Evolutionary conservation across 2,888 invertebrate species (phyloP).

Genomic region (Lycocerus yunnanus): DNA sequence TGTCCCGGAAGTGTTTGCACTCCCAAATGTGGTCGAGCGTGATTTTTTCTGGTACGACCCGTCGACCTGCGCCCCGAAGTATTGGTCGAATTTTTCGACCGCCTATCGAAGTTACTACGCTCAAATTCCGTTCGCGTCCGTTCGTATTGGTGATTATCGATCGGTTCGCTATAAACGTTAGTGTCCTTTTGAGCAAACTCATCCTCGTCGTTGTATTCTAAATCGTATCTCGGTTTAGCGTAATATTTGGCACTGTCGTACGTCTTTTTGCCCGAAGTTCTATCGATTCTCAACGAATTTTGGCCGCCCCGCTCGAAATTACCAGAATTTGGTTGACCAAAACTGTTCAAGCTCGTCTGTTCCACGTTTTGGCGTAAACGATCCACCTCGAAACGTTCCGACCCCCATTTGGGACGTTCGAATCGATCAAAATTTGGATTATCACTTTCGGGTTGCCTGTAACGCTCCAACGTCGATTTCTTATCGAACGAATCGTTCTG

Average conservation of each 20-base stretch:
- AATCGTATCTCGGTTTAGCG: constrained; percentile 50
- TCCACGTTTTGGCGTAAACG: constrained; percentile 56
- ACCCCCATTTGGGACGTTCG: constrained; percentile 61
- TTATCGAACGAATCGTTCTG: constrained; percentile 68
- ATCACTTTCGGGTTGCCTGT: constrained; percentile 63
- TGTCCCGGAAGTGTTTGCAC: constrained; percentile 60
- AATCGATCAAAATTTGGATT: constrained; percentile 58
- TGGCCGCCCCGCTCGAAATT: constrained; percentile 47
- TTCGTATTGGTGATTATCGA: constrained; percentile 52
- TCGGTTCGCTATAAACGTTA: constrained; percentile 57
- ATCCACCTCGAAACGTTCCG: constrained; percentile 62
- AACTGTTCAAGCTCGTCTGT: constrained; percentile 46
- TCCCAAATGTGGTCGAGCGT: constrained; percentile 58
- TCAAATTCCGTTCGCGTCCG: constrained; percentile 62
- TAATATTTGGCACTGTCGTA: constrained; percentile 53
- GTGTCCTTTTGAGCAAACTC: constrained; percentile 57
- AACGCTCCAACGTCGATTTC: constrained; percentile 66
- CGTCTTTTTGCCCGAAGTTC: constrained; percentile 45
- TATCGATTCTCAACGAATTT: constrained; percentile 46
- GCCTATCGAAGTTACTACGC: constrained; percentile 60
- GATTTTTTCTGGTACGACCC: constrained; percentile 55
- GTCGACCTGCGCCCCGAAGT: constrained; percentile 53
- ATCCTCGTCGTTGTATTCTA: constrained; percentile 50
- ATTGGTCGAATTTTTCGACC: constrained; percentile 52
- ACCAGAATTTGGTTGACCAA: constrained; percentile 46